Evolutionary conservation across 2,797 vertebrate genomes (phyloP), one percentile per base, ranked within the genome.

Genomic region (Falco berigora): DNA sequence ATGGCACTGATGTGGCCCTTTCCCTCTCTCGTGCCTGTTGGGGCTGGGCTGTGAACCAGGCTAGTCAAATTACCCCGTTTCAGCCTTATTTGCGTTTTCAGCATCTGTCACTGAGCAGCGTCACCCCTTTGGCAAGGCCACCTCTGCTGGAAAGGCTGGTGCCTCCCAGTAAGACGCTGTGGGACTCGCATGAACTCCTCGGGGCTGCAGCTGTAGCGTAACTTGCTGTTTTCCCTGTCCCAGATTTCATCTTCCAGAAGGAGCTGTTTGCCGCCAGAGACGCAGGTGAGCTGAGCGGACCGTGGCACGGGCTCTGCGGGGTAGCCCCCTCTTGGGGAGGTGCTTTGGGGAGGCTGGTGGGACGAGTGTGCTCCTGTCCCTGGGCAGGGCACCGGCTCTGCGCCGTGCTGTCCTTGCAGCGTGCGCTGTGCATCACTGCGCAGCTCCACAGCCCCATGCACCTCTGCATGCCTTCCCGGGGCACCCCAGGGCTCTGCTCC

Each of bases 161-260:
- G 42, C 3, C 30, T 28, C 20, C 8, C 1, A 1, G 14, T 52
- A 44, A 84, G 59, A 34, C 1, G 3, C 0, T 50, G 30, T 53
- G 58, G 30, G 50, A 78, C 50, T 74, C 16, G 9, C 11, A 52
- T 3, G 18, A 72, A 23, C 9, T 15, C n/a, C 23, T 50, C 2
- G 9, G 52, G 28, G 23, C 58, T 75, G 67, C 68, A 58, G n/a
- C 42, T 58, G 23, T 66, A 52, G 25, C 9, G 6, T 94, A 93
- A 93, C 53, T 71, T 64, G 56, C 40, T 88, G 36, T 87, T 90
- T 88, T 92, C 40, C 53, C 72, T 62, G 32, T 74, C 64, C 50
- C 80, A 96, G 95, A 95, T 89, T 90, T 94, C 64, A 62, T 93
- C 52, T 93, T 96, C 77, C 96, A 94, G 90, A 92, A 94, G 86